A percentile compares a stretch with the other conserved stretches of the same genome.
These are phyloP conservation scores for Tetraodon nigroviridis DNA, from an alignment of 2,113 vertebrate species.

Conservation along the genomic window DNA sequence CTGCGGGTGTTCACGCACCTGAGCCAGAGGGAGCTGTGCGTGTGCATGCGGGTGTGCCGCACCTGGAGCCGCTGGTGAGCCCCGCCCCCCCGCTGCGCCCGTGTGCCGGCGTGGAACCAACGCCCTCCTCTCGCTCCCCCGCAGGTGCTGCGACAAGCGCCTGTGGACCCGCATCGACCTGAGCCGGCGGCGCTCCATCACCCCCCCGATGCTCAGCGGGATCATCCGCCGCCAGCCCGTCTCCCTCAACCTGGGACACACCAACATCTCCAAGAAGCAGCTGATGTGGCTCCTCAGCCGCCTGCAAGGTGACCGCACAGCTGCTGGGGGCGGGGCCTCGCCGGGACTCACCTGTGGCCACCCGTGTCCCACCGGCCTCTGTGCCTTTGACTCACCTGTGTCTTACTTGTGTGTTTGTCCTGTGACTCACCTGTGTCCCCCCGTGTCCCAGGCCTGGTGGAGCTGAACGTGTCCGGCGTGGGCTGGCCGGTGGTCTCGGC, in stretches of 20 bases:
- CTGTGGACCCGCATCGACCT: conserved; percentile 88
- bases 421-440: not conserved
- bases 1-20: conserved; percentile 85
- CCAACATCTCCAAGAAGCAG: conserved; percentile 92
- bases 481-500: conserved; percentile 84
- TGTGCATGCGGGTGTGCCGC: conserved; percentile 91
- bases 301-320: conserved; percentile 72
- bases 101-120: too few relatives aligned
- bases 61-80: conserved; percentile 91
- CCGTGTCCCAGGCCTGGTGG: conserved; percentile 76
- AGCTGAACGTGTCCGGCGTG: conserved; percentile 83
- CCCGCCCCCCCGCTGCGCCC: conserved; percentile 13
- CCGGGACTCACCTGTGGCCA: too few relatives aligned
- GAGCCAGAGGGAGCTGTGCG: conserved; percentile 81
- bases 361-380: too few relatives aligned
- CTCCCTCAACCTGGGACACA: conserved; percentile 84
- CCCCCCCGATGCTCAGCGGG: conserved; percentile 87
- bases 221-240: conserved; percentile 85
- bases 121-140: not conserved
- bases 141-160: conserved; percentile 87
- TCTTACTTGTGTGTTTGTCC: not conserved
- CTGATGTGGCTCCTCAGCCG: conserved; percentile 92
- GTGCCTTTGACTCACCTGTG: too few relatives aligned
- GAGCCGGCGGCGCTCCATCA: conserved; percentile 86
- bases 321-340: too few relatives aligned